Evolutionary conservation across 2,888 invertebrate genomes (phyloP).

Genomic region (Cephalotes varians): DNA sequence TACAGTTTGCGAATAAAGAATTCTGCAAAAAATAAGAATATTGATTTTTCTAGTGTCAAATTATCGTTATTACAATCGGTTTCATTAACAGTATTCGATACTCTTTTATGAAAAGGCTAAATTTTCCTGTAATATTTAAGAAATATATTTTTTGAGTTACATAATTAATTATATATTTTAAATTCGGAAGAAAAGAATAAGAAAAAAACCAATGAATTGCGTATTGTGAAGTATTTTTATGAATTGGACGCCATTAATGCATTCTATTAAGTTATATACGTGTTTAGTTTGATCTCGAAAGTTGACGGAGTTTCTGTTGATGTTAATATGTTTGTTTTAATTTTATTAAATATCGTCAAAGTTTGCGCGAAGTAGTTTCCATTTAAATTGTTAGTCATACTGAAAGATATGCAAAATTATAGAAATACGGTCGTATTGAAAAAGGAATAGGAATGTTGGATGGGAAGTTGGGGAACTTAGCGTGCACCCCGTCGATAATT

Average conservation of each 20-base stretch:
- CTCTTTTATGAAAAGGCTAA: neutral
- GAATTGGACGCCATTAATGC: neutral
- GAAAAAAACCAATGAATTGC: neutral
- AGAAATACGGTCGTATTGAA: constrained; percentile 39
- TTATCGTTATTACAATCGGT: neutral
- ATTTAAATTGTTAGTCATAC: neutral
- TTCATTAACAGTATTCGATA: neutral
- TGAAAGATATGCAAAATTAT: constrained; percentile 35
- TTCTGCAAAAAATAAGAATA: neutral
- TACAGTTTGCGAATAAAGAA: neutral
- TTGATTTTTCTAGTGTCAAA: neutral
- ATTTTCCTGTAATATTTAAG: neutral
- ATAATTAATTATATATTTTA: neutral
- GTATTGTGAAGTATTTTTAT: neutral
- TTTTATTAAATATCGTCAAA: neutral
- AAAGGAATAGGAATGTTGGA: constrained; percentile 30
- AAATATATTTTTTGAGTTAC: neutral
- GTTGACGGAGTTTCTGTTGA: neutral
- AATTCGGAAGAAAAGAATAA: neutral
- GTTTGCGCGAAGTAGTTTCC: neutral
- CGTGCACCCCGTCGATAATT: constrained; percentile 38
- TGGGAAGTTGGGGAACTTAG: constrained; percentile 24
- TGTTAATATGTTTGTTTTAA: neutral
- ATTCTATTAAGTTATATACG: neutral
- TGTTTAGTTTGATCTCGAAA: neutral